Evolutionary conservation across 2,888 invertebrate genomes (phyloP).

Genomic region (Heliconius hortense): DNA sequence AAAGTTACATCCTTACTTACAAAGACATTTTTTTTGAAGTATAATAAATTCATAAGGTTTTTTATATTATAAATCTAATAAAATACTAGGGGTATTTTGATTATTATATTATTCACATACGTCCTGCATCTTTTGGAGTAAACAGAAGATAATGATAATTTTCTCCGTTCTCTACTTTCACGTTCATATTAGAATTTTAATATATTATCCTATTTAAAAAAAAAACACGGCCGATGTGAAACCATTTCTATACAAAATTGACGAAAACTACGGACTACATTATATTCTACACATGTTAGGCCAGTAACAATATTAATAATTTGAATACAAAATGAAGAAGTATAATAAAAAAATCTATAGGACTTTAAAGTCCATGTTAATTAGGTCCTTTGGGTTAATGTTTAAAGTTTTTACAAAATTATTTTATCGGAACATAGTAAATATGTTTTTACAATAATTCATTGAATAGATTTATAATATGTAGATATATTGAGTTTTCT

Average conservation of each 20-base stretch:
- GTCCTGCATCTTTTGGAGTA: background rate
- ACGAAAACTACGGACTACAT: background rate
- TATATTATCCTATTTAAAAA: background rate
- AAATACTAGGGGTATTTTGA: background rate
- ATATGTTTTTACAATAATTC: no score
- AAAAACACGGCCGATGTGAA: background rate
- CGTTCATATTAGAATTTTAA: background rate
- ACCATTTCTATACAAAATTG: conserved; percentile 12
- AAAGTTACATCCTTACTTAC: conserved; percentile 2
- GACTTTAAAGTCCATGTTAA: no score
- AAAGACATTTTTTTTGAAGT: background rate
- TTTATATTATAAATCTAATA: background rate
- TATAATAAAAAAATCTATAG: background rate
- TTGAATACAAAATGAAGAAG: background rate
- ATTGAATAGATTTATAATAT: no score
- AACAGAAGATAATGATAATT: background rate
- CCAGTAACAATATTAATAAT: conserved; percentile 4
- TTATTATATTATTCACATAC: background rate
- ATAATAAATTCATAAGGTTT: background rate
- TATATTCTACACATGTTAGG: conserved; percentile 16
- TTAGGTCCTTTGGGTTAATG: no score
- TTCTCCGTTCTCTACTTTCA: background rate
- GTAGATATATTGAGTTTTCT: no score
- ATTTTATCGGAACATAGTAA: no score
- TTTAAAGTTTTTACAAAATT: no score